Percentiles rank a stretch among this genome's conserved stretches.
Conservation (phyloP, 2,888 invertebrate genomes). For the Heliothis peltigera region DNA sequence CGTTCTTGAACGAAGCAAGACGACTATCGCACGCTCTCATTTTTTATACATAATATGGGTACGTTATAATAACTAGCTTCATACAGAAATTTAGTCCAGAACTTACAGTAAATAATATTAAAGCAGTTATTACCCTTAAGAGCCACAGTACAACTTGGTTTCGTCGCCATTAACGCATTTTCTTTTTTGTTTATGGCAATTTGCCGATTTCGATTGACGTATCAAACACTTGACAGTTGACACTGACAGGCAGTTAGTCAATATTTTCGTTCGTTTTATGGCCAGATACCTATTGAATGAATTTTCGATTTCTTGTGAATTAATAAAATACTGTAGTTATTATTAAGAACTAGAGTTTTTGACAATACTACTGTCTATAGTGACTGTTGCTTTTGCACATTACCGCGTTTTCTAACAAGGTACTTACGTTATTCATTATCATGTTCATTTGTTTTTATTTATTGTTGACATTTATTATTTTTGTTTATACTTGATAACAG, state of each 20-base stretch:
- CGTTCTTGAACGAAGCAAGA: conserved; percentile 29
- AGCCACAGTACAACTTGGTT: too few species aligned
- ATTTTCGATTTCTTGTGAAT: neutral
- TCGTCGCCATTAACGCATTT: too few species aligned
- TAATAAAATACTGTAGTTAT: neutral
- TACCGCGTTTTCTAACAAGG: neutral
- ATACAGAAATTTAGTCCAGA: too few species aligned
- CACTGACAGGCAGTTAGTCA: conserved; percentile 24
- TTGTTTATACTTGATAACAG: neutral
- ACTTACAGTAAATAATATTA: too few species aligned
- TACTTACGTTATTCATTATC: neutral
- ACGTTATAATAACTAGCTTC: too few species aligned
- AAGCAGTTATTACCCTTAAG: too few species aligned
- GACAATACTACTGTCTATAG: conserved; percentile 2
- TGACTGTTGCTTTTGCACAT: conserved; percentile 23
- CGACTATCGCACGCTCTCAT: neutral
- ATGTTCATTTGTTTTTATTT: conserved; percentile 8
- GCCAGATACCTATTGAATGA: neutral
- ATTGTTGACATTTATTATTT: neutral
- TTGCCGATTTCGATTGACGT: too few species aligned
- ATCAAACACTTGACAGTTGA: conserved; percentile 4
- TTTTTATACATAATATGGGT: too few species aligned
- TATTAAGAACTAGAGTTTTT: neutral
- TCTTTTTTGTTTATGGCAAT: too few species aligned
- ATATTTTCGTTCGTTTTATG: conserved; percentile 9